A percentile compares a stretch with the other conserved stretches of the same genome.
Evolutionary conservation across 2,888 invertebrate genomes (phyloP).

Genomic region (Elaeidobius kamerunicus): DNA sequence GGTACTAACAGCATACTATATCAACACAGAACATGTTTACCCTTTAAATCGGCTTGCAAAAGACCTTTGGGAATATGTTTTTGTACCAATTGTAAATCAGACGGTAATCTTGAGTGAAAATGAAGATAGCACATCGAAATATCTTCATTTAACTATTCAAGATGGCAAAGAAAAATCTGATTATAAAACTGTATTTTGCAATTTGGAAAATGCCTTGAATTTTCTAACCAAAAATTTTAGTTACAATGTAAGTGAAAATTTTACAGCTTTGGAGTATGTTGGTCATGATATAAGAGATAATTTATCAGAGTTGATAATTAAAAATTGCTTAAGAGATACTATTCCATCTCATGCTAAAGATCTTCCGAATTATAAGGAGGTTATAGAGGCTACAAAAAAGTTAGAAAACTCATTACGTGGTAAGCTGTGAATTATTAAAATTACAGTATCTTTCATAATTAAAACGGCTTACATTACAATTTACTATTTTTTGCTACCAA

Average conservation of each 20-base stretch:
- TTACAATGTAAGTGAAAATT: conserved; percentile 48
- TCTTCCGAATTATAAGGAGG: conserved; percentile 60
- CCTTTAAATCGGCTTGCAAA: conserved; percentile 58
- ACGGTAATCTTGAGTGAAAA: conserved; percentile 15
- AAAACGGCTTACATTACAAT: too few relatives aligned
- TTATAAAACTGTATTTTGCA: conserved; percentile 57
- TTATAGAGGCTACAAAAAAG: conserved; percentile 61
- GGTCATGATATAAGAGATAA: conserved; percentile 56
- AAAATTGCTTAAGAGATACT: conserved; percentile 70
- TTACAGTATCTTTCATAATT: too few relatives aligned
- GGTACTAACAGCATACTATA: conserved; percentile 47
- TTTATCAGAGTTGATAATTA: conserved; percentile 64
- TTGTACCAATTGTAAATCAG: conserved; percentile 56
- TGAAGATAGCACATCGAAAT: conserved; percentile 38
- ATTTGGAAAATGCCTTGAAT: conserved; percentile 56
- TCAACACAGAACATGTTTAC: conserved; percentile 44
- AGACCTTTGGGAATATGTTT: conserved; percentile 57
- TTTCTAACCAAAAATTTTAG: conserved; percentile 59
- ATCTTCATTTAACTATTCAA: conserved; percentile 44
- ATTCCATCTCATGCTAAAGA: conserved; percentile 75
- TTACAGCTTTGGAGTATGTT: conserved; percentile 55
- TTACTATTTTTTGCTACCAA: too few relatives aligned
- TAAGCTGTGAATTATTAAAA: too few relatives aligned
- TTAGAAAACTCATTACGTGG: conserved; percentile 62
- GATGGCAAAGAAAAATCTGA: conserved; percentile 48